Base-by-base conservation (phyloP, 2,113 vertebrate genomes). In the Callithrix jacchus region DNA sequence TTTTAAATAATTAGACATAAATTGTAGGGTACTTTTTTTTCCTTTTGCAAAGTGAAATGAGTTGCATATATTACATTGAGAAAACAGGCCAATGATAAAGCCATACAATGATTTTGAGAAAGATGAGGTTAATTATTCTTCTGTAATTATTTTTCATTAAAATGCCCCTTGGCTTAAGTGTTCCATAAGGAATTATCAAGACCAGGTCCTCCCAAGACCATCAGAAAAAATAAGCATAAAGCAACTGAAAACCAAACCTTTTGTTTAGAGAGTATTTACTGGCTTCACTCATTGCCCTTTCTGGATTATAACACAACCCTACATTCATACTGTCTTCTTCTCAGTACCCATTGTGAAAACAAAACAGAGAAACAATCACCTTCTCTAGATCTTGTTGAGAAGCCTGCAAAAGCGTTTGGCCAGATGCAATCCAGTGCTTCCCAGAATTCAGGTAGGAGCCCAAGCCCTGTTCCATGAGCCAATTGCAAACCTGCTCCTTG, bases 381-480 rank as follows among this genome's bases (percentile, higher is more conserved):
- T 99, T 99, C 97, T 99, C 99, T 89, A 99, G 99, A 98, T 99
- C 99, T 82, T 99, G 99, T 89, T 99, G 99, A 74, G 99, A 99
- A 79, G 99, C 99, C 97, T 99, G 99, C 71, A 99, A 98, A 61
- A 99, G 99, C 0, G 99, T 99, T 97, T 99, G 99, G 58, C 99
- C 99, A 20, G 99, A 99, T 21, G 98, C 98, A 97, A 99, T 99
- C 99, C 99, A 99, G 47, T 99, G 99, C 82, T 99, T 99, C 93
- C 99, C 99, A 92, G 98, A 98, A 96, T 96, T 99, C 79, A 99
- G 98, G 52, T 99, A 99, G 21, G 99, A 99, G 4, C 99, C 99
- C 52, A 99, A 97, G 11, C 99, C 99, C 97, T 99, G 99, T 16
- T 99, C 99, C 95, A 99, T 99, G 45, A 99, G 99, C 99, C 99